Evolutionary conservation across 2,797 vertebrate species (phyloP).

Genomic region (Oryzias sinensis): DNA sequence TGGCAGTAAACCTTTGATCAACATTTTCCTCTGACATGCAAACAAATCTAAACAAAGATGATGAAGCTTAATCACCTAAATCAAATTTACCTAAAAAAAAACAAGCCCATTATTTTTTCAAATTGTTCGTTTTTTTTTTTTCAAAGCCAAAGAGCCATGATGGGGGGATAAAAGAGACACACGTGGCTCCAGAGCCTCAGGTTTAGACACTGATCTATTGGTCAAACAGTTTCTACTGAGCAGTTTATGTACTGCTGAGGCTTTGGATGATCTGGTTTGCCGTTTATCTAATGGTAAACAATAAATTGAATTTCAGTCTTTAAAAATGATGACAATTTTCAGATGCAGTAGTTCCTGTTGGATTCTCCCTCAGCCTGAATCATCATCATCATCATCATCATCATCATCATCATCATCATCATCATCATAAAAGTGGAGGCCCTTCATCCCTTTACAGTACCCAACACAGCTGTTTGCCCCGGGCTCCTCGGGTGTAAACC

Average conservation of each 20-base stretch:
- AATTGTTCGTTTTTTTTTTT: too few relatives aligned
- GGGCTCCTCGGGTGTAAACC: conserved; percentile 70
- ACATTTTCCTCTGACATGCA: too few relatives aligned
- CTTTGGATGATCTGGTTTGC: background rate
- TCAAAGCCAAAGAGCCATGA: too few relatives aligned
- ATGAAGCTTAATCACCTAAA: too few relatives aligned
- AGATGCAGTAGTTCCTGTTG: conserved; percentile 55
- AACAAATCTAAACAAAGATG: too few relatives aligned
- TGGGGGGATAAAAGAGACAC: too few relatives aligned
- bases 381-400: conserved; percentile 77
- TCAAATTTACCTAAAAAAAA: too few relatives aligned
- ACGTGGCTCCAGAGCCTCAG: too few relatives aligned
- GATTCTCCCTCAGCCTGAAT: conserved; percentile 70
- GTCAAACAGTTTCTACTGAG: background rate
- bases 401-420: conserved; percentile 75
- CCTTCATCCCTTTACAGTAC: conserved; percentile 76
- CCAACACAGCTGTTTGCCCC: conserved; percentile 70
- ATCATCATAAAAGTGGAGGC: conserved; percentile 75
- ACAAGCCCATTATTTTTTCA: too few relatives aligned
- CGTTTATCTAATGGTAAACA: conserved; percentile 12
- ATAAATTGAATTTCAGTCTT: conserved; percentile 11
- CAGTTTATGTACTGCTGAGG: background rate
- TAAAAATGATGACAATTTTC: conserved; percentile 17
- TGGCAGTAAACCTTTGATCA: too few relatives aligned
- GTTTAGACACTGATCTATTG: too few relatives aligned